These are phyloP conservation scores for Parasteatoda lunata DNA, from an alignment of 2,888 invertebrate genomes.

Conservation along the genomic window DNA sequence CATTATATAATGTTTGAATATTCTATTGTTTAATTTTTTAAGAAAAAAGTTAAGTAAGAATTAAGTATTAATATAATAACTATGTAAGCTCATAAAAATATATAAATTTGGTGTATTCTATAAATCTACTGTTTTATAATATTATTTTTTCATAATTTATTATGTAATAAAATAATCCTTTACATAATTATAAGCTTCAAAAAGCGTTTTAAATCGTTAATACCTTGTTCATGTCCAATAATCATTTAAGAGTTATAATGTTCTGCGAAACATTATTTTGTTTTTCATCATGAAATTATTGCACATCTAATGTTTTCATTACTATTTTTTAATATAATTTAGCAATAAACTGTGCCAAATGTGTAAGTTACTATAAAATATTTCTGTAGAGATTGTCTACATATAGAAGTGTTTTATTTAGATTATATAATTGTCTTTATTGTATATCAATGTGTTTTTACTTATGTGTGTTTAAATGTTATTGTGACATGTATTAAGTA, in stretches of 20 bases:
- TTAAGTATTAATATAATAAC: too few relatives aligned
- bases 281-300: background rate
- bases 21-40: too few relatives aligned
- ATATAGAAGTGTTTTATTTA: conserved; percentile 10
- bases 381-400: conserved; percentile 12
- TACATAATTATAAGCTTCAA: too few relatives aligned
- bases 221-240: background rate
- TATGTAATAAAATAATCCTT: too few relatives aligned
- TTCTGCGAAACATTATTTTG: background rate
- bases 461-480: background rate
- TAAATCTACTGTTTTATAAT: too few relatives aligned
- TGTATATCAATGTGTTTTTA: background rate
- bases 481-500: background rate
- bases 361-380: conserved; percentile 4
- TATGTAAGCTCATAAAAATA: too few relatives aligned
- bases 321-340: conserved; percentile 1
- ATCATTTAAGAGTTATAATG: background rate
- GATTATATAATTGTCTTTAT: background rate
- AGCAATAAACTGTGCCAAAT: conserved; percentile 66
- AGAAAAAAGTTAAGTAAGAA: too few relatives aligned
- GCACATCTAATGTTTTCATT: background rate
- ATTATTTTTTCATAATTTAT: too few relatives aligned
- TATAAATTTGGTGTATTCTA: too few relatives aligned
- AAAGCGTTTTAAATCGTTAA: background rate
- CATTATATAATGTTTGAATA: too few relatives aligned